Base-by-base conservation (phyloP, 2,113 vertebrate genomes). In the Lepus europaeus region DNA sequence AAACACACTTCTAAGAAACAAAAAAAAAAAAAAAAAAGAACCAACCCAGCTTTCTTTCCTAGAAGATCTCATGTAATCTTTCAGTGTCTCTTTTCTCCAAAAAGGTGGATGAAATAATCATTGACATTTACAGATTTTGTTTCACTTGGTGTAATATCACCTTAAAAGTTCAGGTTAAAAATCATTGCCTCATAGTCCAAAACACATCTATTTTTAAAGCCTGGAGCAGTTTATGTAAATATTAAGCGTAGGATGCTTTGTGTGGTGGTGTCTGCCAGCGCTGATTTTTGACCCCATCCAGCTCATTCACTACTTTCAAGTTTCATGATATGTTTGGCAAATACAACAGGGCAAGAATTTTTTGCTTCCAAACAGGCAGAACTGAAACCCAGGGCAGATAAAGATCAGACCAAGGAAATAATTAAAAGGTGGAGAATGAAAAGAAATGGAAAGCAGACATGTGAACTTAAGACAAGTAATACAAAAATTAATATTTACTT, bases 401-500 rank as follows among this genome's bases (percentile, higher is more conserved):
- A 80, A 85, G 19, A 31, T 29, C 70, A 89, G 89, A 69, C 23
- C 69, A n/a, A 27, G 5, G n/a, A 80, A 72, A 33, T 10, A 70
- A 53, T 2, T 7, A 61, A 94, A 87, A 90, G 23, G 49, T 56
- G 86, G 69, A 91, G 17, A 95, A 39, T 89, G 66, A 87, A 66
- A 78, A 90, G 51, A 90, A 96, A 87, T 6, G 85, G 25, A n/a
- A 82, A 94, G 56, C 92, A 94, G 85, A 19, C 25, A 68, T 29
- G 53, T 63, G 93, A 72, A 82, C 91, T 10, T 23, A 45, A 53
- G 59, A 27, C 4, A 80, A 68, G 73, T 2, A n/a, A 51, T 64
- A 36, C 31, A 53, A 92, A 36, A 29, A 3, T 10, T 20, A 2
- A 11, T 13, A 59, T 93, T 99, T 99, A 99, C 99, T 98, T 99